phyloP scores from a whole-genome alignment of 2,888 invertebrate species.

The Pristionchus entomophagus region DNA sequence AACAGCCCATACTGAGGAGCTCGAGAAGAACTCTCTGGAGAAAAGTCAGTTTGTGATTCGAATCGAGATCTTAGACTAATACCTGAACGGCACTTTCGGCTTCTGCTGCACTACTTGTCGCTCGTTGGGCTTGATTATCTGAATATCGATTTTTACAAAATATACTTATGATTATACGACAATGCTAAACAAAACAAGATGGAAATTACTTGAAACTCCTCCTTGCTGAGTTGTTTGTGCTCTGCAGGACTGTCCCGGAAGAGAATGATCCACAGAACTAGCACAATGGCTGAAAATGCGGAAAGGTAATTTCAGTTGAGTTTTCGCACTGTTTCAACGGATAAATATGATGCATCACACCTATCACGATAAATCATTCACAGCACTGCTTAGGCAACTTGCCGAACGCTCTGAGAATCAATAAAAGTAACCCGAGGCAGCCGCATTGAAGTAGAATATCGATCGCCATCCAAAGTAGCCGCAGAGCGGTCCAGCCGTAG shows the following conservation, averaged over 20 bases:
- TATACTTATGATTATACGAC: too few species aligned
- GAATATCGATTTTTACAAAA: too few species aligned
- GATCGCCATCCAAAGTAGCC: constrained; percentile 53
- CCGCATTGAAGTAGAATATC: constrained; percentile 52
- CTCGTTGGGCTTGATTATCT: too few species aligned
- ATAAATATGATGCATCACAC: neutral
- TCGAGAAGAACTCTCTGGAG: too few species aligned
- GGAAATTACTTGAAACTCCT: neutral
- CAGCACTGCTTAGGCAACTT: neutral
- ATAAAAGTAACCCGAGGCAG: neutral
- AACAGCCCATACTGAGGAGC: too few species aligned
- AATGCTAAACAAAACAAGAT: too few species aligned
- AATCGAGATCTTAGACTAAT: too few species aligned
- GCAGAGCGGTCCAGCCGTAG: constrained; percentile 51
- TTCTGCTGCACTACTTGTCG: too few species aligned
- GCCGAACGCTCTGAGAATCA: neutral
- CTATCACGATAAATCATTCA: neutral
- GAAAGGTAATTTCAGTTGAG: too few species aligned
- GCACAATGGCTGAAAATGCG: neutral
- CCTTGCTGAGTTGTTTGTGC: neutral
- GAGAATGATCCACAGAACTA: neutral
- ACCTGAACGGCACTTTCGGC: too few species aligned
- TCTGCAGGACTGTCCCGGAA: neutral
- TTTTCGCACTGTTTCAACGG: neutral
- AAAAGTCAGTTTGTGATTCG: too few species aligned